phyloP scores from a whole-genome alignment of 23 tunicate genomes.

The Trididemnum nubilum region DNA sequence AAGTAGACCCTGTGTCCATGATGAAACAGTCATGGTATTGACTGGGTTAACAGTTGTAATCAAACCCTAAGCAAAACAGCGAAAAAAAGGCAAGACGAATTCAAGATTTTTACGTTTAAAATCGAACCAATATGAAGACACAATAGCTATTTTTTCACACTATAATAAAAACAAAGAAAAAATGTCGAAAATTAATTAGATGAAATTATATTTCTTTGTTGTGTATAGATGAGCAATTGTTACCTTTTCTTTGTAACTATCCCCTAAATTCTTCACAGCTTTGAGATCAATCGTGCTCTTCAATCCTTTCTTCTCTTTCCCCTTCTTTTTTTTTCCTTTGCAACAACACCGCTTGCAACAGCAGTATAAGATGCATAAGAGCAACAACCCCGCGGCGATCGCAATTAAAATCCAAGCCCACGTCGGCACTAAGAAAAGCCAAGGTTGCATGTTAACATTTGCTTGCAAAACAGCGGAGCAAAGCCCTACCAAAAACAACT shows the following conservation, averaged over 20 bases:
- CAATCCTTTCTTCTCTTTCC: conserved; percentile 89
- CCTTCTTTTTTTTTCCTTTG: conserved; percentile 86
- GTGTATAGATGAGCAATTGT: too few species aligned
- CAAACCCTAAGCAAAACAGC: too few species aligned
- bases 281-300: conserved; percentile 82
- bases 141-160: too few species aligned
- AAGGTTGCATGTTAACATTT: neutral
- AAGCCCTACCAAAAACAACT: neutral
- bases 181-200: too few species aligned
- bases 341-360: conserved; percentile 95
- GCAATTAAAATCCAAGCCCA: conserved; percentile 95
- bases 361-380: conserved; percentile 78
- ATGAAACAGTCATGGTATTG: too few species aligned
- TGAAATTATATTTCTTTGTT: too few species aligned
- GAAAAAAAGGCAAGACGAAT: too few species aligned
- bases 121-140: too few species aligned
- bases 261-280: conserved; percentile 72
- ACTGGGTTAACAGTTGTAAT: too few species aligned
- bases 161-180: too few species aligned
- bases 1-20: too few species aligned
- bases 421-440: conserved; percentile 59
- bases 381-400: conserved; percentile 79
- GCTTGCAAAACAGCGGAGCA: neutral
- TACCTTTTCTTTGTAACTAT: conserved; percentile 88
- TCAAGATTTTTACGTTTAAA: too few species aligned